phyloP scores from a whole-genome alignment of 2,113 vertebrate species.

The Gymnarchus niloticus region DNA sequence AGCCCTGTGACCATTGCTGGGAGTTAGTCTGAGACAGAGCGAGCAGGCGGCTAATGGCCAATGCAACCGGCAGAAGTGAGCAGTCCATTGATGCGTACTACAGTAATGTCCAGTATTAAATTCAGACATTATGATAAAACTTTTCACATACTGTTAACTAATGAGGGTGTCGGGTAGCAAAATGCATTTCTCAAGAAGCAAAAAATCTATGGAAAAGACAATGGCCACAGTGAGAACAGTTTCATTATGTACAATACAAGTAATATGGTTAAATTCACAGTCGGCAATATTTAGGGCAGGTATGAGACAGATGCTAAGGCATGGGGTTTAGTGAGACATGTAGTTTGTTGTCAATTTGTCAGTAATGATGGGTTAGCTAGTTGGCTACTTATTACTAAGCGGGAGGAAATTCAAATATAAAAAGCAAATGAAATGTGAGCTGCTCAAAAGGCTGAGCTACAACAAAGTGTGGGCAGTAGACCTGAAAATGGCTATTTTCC shows the following conservation, averaged over 20 bases:
- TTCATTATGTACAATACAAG: too few species aligned
- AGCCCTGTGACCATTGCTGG: too few species aligned
- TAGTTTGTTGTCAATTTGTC: not conserved
- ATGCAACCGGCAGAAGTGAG: not conserved
- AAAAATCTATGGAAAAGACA: not conserved
- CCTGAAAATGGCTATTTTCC: not conserved
- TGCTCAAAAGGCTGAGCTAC: not conserved
- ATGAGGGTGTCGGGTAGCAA: not conserved
- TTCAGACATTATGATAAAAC: not conserved
- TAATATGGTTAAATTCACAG: not conserved
- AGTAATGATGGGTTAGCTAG: not conserved
- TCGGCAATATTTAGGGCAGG: not conserved
- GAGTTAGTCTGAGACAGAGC: not conserved
- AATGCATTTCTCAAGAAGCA: not conserved
- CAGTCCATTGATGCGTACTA: not conserved
- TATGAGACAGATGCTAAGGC: not conserved
- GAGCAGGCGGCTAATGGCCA: not conserved
- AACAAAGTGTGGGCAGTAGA: not conserved
- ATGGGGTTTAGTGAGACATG: not conserved
- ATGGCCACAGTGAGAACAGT: not conserved
- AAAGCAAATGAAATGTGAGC: not conserved
- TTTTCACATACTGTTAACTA: not conserved
- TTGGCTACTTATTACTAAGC: not conserved
- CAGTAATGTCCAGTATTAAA: not conserved
- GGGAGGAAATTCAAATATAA: not conserved